phyloP scores from a whole-genome alignment of 2,888 invertebrate species.

The Cheilosia scutellata region DNA sequence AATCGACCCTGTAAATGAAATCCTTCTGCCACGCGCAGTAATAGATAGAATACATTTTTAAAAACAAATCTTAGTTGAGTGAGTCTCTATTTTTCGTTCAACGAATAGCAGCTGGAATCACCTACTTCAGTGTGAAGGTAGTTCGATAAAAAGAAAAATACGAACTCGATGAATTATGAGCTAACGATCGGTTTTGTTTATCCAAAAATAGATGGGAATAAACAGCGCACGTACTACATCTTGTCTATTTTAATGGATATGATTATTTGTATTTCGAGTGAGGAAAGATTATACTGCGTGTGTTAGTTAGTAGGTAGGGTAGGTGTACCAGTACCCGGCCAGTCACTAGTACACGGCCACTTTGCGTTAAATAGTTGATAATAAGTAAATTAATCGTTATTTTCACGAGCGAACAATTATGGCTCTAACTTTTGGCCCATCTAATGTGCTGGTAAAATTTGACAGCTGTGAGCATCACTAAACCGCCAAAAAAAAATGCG shows the following conservation, averaged over 20 bases:
- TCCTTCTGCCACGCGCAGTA: constrained; percentile 39
- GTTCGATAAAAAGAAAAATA: constrained; percentile 48
- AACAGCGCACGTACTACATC: constrained; percentile 56
- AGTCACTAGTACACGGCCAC: too few relatives aligned
- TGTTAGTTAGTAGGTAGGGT: constrained; percentile 10
- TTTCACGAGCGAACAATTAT: too few relatives aligned
- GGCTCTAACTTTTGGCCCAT: too few relatives aligned
- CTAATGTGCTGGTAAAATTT: too few relatives aligned
- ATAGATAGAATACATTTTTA: constrained; percentile 10
- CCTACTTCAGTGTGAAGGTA: constrained; percentile 43
- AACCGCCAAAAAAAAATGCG: too few relatives aligned
- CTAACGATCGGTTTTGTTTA: constrained; percentile 63
- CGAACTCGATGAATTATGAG: constrained; percentile 60
- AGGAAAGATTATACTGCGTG: constrained; percentile 37
- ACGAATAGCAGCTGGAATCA: constrained; percentile 51
- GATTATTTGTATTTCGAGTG: constrained; percentile 67
- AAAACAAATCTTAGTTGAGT: constrained; percentile 28
- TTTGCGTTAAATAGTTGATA: too few relatives aligned
- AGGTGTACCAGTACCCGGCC: too few relatives aligned
- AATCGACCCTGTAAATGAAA: constrained; percentile 60
- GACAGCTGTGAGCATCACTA: too few relatives aligned
- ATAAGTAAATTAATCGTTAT: too few relatives aligned
- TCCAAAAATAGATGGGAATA: constrained; percentile 62
- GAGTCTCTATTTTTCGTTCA: constrained; percentile 26
- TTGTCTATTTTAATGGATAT: constrained; percentile 66